Evolutionary conservation across 2,113 vertebrate species (phyloP).

Genomic region (Triplophysa siluroides): DNA sequence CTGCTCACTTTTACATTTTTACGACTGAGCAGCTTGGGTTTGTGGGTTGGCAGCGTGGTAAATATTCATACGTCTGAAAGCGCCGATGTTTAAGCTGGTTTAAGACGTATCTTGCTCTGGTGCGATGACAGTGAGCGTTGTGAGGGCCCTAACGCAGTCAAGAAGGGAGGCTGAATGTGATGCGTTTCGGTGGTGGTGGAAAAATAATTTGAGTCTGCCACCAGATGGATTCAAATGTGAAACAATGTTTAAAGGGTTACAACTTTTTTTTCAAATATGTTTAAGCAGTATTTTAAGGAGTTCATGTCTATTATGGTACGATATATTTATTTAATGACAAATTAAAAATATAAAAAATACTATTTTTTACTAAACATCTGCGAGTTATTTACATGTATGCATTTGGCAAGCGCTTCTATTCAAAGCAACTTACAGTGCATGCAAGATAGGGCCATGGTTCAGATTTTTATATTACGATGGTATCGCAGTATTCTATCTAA

Average conservation of each 20-base stretch:
- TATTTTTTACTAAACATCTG: too few species aligned
- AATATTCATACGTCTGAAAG: slow-evolving; percentile 33
- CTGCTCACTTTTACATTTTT: not conserved
- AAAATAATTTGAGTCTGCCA: not conserved
- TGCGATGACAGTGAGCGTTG: not conserved
- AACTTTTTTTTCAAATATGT: too few species aligned
- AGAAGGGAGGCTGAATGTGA: not conserved
- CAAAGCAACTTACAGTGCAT: too few species aligned
- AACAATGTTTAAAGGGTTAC: not conserved
- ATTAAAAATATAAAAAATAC: too few species aligned
- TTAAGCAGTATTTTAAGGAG: too few species aligned
- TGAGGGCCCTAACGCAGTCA: not conserved
- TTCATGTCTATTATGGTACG: too few species aligned
- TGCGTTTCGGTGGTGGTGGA: not conserved
- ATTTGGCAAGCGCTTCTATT: too few species aligned
- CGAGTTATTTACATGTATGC: too few species aligned
- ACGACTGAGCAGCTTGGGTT: slow-evolving; percentile 8
- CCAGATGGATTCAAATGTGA: not conserved
- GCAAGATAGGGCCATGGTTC: too few species aligned
- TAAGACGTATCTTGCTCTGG: not conserved
- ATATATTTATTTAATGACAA: too few species aligned
- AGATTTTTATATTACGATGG: too few species aligned
- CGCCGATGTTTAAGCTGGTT: not conserved
- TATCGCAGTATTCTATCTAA: too few species aligned
- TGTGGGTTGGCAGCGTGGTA: slow-evolving; percentile 13